Percentiles rank a stretch among this genome's conserved stretches.
Evolutionary conservation across 2,113 vertebrate species (phyloP).

Genomic region (Heterocephalus glaber): DNA sequence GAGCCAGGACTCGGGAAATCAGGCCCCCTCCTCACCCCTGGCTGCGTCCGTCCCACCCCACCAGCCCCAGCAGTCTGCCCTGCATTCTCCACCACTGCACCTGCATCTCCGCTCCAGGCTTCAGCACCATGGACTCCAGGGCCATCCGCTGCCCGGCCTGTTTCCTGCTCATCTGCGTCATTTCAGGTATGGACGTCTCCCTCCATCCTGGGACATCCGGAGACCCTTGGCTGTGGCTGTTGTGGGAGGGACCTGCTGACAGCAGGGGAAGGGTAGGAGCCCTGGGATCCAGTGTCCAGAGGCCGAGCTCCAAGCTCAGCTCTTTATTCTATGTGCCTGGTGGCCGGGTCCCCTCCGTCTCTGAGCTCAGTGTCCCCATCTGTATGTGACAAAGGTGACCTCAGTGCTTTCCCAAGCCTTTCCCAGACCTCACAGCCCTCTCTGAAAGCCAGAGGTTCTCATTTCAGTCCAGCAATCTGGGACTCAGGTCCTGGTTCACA

Average conservation of each 20-base stretch:
- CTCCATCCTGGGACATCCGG: not conserved
- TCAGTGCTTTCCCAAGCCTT: not conserved
- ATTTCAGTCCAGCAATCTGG: not conserved
- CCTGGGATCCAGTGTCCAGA: not conserved
- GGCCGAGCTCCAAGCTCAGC: not conserved
- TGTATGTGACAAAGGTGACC: not conserved
- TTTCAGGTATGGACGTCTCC: not conserved
- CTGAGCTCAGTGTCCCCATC: not conserved
- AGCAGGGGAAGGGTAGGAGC: not conserved
- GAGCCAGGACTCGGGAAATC: conserved; percentile 80
- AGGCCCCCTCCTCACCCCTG: not conserved
- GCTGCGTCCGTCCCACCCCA: too few species aligned
- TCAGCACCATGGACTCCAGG: not conserved
- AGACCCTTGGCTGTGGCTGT: not conserved
- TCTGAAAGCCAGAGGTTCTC: not conserved
- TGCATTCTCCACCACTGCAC: not conserved
- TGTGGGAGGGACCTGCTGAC: not conserved
- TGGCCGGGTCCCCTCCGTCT: not conserved
- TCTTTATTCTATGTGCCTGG: not conserved
- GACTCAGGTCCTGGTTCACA: not conserved
- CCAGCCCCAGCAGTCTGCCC: too few species aligned
- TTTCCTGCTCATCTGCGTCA: conserved; percentile 40
- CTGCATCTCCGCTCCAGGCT: not conserved
- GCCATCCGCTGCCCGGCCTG: conserved; percentile 10
- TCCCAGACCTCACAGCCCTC: not conserved